Conservation (phyloP, 2,113 vertebrate species). For the Pan paniscus region DNA sequence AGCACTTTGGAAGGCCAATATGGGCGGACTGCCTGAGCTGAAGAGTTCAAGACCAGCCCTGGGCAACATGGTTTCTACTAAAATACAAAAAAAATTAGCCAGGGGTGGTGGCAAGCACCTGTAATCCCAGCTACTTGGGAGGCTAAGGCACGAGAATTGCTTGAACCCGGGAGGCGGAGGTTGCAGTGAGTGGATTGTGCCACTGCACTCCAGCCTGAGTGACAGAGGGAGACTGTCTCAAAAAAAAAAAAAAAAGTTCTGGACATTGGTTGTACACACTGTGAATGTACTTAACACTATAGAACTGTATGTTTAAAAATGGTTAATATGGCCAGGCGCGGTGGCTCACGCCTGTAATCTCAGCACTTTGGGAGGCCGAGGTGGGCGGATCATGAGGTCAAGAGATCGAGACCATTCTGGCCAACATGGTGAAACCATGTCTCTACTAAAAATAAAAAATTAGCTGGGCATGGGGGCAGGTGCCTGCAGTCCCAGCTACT, state of each 20-base stretch:
- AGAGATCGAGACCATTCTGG: too few relatives aligned
- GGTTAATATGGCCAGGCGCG: too few relatives aligned
- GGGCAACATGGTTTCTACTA: not conserved
- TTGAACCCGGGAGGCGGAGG: not conserved
- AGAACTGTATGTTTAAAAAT: too few relatives aligned
- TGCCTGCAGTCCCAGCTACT: too few relatives aligned
- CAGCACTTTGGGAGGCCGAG: too few relatives aligned
- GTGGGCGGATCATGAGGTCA: too few relatives aligned
- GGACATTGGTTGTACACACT: too few relatives aligned
- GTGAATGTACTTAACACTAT: too few relatives aligned
- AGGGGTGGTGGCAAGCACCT: not conserved
- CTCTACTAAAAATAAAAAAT: too few relatives aligned
- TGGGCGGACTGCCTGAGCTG: not conserved
- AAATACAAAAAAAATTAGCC: not conserved
- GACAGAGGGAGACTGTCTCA: not conserved
- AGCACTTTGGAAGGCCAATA: not conserved
- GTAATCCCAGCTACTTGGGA: not conserved
- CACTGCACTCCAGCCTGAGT: not conserved
- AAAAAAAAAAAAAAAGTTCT: not conserved
- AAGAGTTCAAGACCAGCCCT: not conserved
- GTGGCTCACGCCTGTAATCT: too few relatives aligned
- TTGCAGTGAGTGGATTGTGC: not conserved
- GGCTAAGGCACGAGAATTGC: not conserved
- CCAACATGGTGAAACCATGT: too few relatives aligned
- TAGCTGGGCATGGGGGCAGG: too few relatives aligned